phyloP scores from a whole-genome alignment of 2,113 vertebrate species.

The Corythoichthys haematopterus region DNA sequence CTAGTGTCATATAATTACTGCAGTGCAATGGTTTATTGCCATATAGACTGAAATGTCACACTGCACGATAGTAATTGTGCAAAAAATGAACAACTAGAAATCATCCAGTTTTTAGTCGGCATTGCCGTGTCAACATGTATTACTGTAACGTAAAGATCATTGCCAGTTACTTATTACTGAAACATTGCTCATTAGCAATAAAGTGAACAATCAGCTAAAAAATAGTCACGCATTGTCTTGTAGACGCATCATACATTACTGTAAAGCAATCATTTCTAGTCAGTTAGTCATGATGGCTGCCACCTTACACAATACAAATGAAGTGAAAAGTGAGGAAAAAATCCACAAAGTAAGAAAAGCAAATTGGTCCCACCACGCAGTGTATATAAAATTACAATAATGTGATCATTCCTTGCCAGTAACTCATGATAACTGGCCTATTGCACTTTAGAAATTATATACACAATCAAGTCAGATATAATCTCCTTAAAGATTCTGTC shows the following conservation, averaged over 20 bases:
- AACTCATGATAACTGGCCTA: not conserved
- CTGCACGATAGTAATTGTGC: too few species aligned
- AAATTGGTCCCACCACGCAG: too few species aligned
- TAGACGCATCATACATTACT: not conserved
- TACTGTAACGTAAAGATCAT: too few species aligned
- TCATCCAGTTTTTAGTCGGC: too few species aligned
- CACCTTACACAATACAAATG: not conserved
- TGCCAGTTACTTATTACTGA: too few species aligned
- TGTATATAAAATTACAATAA: not conserved
- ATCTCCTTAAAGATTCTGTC: too few species aligned
- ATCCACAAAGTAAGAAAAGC: not conserved
- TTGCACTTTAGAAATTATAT: not conserved
- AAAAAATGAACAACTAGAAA: too few species aligned
- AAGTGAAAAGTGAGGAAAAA: not conserved
- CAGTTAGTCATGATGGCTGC: not conserved
- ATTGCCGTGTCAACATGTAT: too few species aligned
- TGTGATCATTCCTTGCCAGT: not conserved
- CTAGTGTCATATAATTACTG: too few species aligned
- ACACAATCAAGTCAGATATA: not conserved
- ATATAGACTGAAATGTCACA: too few species aligned
- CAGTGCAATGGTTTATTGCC: too few species aligned
- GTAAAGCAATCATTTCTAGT: not conserved
- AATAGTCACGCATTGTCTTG: not conserved
- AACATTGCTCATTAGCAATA: not conserved
- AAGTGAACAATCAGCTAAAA: not conserved